Conservation (phyloP, 2,113 vertebrate species). For the Indicator maculatus region DNA sequence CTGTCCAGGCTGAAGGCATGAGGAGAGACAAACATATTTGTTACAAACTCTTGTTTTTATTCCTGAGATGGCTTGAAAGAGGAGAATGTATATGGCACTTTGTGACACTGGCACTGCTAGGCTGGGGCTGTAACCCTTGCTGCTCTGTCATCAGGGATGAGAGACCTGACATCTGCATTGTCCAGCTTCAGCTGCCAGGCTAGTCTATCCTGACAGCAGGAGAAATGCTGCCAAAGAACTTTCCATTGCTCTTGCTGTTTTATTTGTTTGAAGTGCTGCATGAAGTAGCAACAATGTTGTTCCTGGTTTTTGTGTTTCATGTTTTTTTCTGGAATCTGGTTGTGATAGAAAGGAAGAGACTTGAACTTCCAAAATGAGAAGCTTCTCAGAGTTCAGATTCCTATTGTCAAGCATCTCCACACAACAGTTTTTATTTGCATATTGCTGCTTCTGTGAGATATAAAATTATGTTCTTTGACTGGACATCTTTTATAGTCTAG, state of each 20-base stretch:
- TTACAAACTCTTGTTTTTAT: neutral
- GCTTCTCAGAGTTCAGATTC: neutral
- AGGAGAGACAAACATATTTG: neutral
- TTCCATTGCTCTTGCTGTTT: neutral
- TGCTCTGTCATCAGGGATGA: neutral
- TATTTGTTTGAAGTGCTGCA: neutral
- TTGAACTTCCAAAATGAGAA: neutral
- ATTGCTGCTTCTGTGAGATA: neutral
- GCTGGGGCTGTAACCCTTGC: neutral
- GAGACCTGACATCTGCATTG: accelerated
- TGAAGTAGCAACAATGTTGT: neutral
- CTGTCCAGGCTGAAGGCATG: neutral
- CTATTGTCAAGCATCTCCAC: neutral
- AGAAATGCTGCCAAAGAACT: neutral
- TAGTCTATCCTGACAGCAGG: neutral
- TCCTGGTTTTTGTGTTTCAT: neutral
- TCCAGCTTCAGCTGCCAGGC: neutral
- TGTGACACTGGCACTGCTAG: neutral
- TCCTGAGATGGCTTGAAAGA: neutral
- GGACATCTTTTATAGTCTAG: neutral
- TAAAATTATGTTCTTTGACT: neutral
- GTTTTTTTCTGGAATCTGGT: neutral
- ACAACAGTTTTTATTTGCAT: neutral
- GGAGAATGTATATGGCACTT: accelerated
- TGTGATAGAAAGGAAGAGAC: neutral